Evolutionary conservation across 1,140 invertebrate genomes (phyloP).

Genomic region (Leptonema lineaticorne): DNA sequence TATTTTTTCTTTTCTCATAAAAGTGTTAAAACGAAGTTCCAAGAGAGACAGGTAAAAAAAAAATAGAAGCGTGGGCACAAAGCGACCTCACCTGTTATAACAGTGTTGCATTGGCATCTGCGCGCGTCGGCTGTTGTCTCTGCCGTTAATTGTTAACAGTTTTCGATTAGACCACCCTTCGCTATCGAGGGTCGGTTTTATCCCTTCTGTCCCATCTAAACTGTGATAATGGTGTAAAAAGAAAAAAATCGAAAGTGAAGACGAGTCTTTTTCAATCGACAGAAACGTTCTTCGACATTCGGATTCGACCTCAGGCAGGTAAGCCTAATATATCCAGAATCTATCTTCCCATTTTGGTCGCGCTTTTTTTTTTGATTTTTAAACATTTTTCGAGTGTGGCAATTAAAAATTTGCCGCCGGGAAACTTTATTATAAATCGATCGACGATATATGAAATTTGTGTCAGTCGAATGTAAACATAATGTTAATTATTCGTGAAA

Average conservation of each 20-base stretch:
- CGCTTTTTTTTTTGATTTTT: neutral
- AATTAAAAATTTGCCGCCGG: too few species aligned
- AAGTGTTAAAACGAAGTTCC: too few species aligned
- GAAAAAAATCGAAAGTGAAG: neutral
- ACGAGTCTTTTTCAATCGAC: neutral
- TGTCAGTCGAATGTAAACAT: too few species aligned
- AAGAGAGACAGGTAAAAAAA: too few species aligned
- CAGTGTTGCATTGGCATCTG: neutral
- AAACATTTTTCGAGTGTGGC: neutral
- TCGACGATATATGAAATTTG: too few species aligned
- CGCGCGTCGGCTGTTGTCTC: neutral
- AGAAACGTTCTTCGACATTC: neutral
- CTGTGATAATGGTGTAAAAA: neutral
- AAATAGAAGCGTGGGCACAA: neutral
- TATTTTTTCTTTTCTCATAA: too few species aligned
- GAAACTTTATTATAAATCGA: too few species aligned
- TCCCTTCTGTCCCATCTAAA: neutral
- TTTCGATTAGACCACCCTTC: neutral
- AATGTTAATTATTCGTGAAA: too few species aligned
- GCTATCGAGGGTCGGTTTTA: neutral
- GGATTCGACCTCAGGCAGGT: constrained; percentile 6
- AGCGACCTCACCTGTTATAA: constrained; percentile 6
- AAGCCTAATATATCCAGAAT: too few species aligned
- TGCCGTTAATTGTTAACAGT: neutral
- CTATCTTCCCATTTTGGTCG: too few species aligned